A percentile compares a stretch with the other conserved stretches of the same genome.
Conservation (phyloP, 1,140 invertebrate genomes). For the Campoletis sonorensis region DNA sequence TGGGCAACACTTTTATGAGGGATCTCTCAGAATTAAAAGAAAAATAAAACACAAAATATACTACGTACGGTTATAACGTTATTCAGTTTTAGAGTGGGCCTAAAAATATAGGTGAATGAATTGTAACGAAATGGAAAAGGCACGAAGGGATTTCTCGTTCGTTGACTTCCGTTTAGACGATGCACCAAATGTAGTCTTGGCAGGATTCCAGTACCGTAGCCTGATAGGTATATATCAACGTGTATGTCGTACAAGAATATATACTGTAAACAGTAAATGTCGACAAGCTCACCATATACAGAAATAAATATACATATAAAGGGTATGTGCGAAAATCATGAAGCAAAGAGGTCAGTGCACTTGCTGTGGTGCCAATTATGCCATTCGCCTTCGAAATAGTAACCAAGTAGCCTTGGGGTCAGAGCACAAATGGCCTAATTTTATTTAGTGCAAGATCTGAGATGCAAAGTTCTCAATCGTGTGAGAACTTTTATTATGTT, state of each 20-base stretch:
- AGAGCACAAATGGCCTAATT: not conserved
- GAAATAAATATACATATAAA: constrained; percentile 46
- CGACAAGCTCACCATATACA: constrained; percentile 18
- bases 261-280: not conserved
- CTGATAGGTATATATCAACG: not conserved
- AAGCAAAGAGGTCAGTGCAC: constrained; percentile 64
- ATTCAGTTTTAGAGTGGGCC: not conserved
- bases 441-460: not conserved
- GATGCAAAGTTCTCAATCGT: not conserved
- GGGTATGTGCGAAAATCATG: constrained; percentile 60
- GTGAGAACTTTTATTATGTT: too few species aligned
- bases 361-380: constrained; percentile 27
- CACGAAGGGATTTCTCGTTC: constrained; percentile 30
- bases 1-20: too few species aligned
- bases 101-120: not conserved
- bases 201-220: constrained; percentile 56
- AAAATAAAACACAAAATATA: too few species aligned
- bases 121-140: constrained; percentile 1
- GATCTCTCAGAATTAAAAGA: too few species aligned
- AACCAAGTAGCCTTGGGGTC: too few species aligned
- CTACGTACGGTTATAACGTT: too few species aligned
- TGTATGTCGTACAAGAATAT: not conserved
- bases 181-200: constrained; percentile 61
- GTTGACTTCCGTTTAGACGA: constrained; percentile 12
- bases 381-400: not conserved